Conservation (phyloP, 1,140 invertebrate species). For the Cotesia glomerata region DNA sequence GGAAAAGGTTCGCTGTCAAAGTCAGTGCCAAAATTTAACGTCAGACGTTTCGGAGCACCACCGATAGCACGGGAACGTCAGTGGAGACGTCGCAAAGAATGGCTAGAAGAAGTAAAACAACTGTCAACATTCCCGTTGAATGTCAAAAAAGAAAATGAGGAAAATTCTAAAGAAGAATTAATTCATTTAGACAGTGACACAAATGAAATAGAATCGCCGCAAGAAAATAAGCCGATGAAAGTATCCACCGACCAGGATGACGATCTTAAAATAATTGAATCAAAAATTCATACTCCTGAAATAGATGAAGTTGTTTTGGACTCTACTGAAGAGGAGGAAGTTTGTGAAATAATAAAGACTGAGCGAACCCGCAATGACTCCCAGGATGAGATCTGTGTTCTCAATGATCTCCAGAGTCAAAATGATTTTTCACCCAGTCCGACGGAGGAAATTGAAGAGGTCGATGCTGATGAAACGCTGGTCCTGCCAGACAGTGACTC, state of each 20-base stretch:
- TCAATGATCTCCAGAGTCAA: conserved; percentile 32
- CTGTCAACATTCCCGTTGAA: conserved; percentile 24
- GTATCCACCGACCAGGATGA: conserved; percentile 38
- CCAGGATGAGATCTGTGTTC: conserved; percentile 48
- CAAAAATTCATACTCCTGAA: conserved; percentile 35
- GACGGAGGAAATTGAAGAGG: conserved; percentile 50
- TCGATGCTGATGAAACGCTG: conserved; percentile 61
- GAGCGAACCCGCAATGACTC: conserved; percentile 51
- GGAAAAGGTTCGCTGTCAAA: conserved; percentile 74
- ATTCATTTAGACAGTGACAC: not conserved
- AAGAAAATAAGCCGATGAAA: too few species aligned
- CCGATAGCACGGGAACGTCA: conserved; percentile 65
- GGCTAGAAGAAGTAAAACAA: conserved; percentile 63
- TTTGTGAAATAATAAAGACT: conserved; percentile 39
- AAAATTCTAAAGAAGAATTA: too few species aligned
- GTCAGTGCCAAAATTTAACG: conserved; percentile 65
- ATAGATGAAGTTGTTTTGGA: conserved; percentile 47
- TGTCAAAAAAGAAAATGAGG: too few species aligned
- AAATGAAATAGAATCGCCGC: not conserved
- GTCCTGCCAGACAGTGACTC: conserved; percentile 72
- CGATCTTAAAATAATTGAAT: conserved; percentile 46
- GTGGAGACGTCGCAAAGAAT: conserved; percentile 64
- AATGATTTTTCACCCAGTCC: conserved; percentile 17
- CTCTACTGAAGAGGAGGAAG: conserved; percentile 55
- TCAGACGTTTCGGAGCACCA: conserved; percentile 53